Base-by-base conservation (phyloP, 1,140 invertebrate genomes). In the Melipona quadrifasciata region DNA sequence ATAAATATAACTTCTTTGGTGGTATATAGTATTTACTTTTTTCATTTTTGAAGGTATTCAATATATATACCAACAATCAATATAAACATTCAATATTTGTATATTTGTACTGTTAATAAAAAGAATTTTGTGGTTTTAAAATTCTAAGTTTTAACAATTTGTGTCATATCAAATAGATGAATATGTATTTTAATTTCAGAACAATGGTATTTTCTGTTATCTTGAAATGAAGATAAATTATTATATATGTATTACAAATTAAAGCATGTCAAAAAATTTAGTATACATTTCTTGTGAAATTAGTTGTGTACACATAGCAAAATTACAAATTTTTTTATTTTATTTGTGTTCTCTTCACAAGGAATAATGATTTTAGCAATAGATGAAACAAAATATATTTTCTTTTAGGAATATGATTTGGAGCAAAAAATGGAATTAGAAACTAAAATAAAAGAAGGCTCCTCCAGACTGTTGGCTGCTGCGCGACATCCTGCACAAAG, bases 381-480 rank as follows among this genome's bases (percentile, higher is more conserved):
- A 67, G 17, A 19, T 5, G 10, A 21, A 61, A 61, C 24, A 61
- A 27, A 31, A 65, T 65, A 6, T 31, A 17, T 31, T 65, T 8
- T 16, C 16, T 31, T 71, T 16, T 58, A 96, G 96, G 95, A 96
- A 85, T 95, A 95, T 93, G 96, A 97, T 92, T 94, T 97, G 86
- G 96, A 97, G 90, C 96, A 96, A 89, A 97, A 97, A 90, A 97
- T 97, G 81, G 96, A 97, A 88, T 94, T 97, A 91, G 97, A 97
- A 92, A 96, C 97, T 80, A 97, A 97, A 93, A 97, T 97, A 96
- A 95, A 96, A 27, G 97, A 97, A 91, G 97, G 97, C 0, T 97
- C 96, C 0, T 95, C 96, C 5, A 96, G 96, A 88, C 93, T 97
- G 61, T 93, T 97, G 92, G 96, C 96, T 10, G 97, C 97, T 0